Evolutionary conservation across 2,113 vertebrate genomes (phyloP).

Genomic region (Callocephalon fimbriatum): DNA sequence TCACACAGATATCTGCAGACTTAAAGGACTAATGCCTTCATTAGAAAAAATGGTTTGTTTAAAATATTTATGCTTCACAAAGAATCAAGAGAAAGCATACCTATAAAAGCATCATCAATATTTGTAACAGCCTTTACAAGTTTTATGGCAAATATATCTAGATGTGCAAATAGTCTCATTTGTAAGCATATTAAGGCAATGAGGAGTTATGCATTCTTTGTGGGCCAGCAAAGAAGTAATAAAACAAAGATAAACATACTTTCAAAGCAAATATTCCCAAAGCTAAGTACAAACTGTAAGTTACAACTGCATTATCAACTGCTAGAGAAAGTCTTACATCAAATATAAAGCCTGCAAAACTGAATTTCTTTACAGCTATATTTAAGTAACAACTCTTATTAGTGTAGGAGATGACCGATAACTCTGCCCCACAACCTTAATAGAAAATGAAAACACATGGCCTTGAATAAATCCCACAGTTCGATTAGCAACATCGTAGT

Average conservation of each 20-base stretch:
- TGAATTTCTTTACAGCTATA: not conserved
- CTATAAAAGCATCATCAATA: constrained; percentile 15
- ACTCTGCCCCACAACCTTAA: not conserved
- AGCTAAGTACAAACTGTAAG: not conserved
- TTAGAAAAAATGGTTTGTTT: not conserved
- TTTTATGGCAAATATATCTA: not conserved
- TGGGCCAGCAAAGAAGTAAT: not conserved
- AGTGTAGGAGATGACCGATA: not conserved
- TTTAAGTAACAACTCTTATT: not conserved
- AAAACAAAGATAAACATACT: not conserved
- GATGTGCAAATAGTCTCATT: not conserved
- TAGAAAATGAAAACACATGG: not conserved
- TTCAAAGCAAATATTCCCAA: constrained; percentile 9
- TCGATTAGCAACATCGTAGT: not conserved
- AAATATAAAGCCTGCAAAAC: not conserved
- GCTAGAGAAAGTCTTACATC: not conserved
- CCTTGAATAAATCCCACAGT: not conserved
- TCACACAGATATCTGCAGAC: not conserved
- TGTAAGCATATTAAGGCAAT: not conserved
- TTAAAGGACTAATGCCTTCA: not conserved
- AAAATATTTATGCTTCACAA: not conserved
- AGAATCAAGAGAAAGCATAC: not conserved
- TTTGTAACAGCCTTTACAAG: not conserved
- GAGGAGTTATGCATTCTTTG: constrained; percentile 5
- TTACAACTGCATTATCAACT: not conserved